Percentiles rank a stretch among this genome's conserved stretches.
phyloP scores from a whole-genome alignment of 1,140 invertebrate genomes.

The Notospermus geniculatus region DNA sequence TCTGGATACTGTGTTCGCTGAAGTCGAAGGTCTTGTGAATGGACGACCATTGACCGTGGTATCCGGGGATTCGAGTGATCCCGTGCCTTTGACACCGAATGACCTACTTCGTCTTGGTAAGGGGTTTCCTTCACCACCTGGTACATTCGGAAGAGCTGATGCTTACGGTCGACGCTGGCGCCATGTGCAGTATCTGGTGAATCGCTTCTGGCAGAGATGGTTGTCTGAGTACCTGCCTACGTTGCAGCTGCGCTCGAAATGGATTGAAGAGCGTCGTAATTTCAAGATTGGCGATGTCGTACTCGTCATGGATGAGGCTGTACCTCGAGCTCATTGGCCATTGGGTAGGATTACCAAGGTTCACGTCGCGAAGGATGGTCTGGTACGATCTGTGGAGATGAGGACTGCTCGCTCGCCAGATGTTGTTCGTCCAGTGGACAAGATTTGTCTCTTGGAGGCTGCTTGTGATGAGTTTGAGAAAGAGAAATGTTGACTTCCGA shows the following conservation, averaged over 20 bases:
- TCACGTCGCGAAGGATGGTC: not conserved
- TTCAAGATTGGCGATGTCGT: not conserved
- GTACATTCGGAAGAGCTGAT: not conserved
- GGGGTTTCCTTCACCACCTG: not conserved
- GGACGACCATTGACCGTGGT: not conserved
- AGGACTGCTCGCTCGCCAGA: too few relatives aligned
- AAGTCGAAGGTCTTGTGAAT: slow-evolving; percentile 14
- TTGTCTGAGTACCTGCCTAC: not conserved
- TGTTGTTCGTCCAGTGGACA: too few relatives aligned
- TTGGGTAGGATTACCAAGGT: not conserved
- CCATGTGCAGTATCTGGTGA: not conserved
- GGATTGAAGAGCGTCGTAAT: not conserved
- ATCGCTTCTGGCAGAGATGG: not conserved
- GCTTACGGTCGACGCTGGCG: slow-evolving; percentile 5
- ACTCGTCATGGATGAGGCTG: not conserved
- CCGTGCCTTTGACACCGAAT: slow-evolving; percentile 9
- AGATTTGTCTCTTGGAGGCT: too few relatives aligned
- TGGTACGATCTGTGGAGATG: slow-evolving; percentile 7
- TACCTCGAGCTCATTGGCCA: not conserved
- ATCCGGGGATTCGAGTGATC: slow-evolving; percentile 9
- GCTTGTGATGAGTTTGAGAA: too few relatives aligned
- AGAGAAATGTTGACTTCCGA: too few relatives aligned
- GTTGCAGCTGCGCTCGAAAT: not conserved
- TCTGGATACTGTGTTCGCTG: not conserved
- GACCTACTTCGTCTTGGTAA: slow-evolving; percentile 4